Evolutionary conservation across 2,888 invertebrate species (phyloP), one percentile per base, ranked within the genome.

Genomic region (Asteroscopus sphinx): DNA sequence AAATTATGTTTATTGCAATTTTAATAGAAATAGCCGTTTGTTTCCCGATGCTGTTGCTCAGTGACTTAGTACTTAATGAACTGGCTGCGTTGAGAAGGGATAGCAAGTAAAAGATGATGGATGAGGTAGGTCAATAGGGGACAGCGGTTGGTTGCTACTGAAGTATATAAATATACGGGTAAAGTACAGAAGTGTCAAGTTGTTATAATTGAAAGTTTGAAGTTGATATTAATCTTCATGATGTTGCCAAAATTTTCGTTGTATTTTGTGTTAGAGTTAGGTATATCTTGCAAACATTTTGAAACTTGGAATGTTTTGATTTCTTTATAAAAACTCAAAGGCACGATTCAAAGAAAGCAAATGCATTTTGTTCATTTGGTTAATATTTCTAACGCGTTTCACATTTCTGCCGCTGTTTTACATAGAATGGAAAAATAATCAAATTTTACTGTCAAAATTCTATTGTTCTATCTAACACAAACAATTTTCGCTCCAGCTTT

Each of bases 71-170:
- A 13, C 37, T 45, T 72, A 67, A 68, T 68, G 53, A 68, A 68
- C 53, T 53, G 42, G 8, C 36, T 11, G 9, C 26, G 41, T 49
- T 60, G 73, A 68, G 73, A 73, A 68, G 47, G 66, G 73, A 67
- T 59, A 72, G 68, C 40, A 72, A 45, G 61, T 72, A 56, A 26
- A 54, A 54, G 15, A 76, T 73, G 73, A 73, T 76, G 60, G 77
- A 73, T 73, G 73, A 69, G 46, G 28, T 44, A 42, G 74, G 77
- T 73, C 73, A 73, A 69, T 60, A 64, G 65, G 57, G 54, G 74
- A 57, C 54, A n/a, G n/a, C 15, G 33, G 60, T 15, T 42, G 16
- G n/a, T 51, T 48, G 51, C 61, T 32, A 37, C 37, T 68, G 68
- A 35, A 48, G 60, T 35, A 17, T 72, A 47, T 40, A 44, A 45